A percentile compares a stretch with the other conserved stretches of the same genome.
phyloP scores from a whole-genome alignment of 2,797 vertebrate species.

The Austrolebias charrua region DNA sequence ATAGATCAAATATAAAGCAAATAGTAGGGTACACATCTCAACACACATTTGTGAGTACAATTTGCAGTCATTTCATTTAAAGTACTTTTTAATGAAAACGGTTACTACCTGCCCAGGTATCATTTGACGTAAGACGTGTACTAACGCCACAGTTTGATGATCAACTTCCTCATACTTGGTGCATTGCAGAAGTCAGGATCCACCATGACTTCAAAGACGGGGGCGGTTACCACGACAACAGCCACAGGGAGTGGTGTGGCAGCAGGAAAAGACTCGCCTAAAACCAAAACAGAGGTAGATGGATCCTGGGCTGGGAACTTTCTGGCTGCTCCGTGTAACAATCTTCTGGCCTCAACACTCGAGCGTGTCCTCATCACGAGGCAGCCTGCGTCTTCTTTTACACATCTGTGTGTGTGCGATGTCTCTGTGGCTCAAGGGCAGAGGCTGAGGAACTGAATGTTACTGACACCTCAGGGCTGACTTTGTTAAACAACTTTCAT shows the following conservation, averaged over 20 bases:
- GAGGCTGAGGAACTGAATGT: conserved; percentile 6
- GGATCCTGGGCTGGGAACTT: conserved; percentile 22
- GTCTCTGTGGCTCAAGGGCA: conserved; percentile 9
- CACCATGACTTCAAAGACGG: conserved; percentile 61
- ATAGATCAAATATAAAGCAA: too few species aligned
- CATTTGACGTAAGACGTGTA: not conserved
- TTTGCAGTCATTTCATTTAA: too few species aligned
- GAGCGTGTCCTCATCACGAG: conserved; percentile 3
- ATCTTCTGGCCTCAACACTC: conserved; percentile 15
- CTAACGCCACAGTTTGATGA: conserved; percentile 10
- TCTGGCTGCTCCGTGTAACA: conserved; percentile 32
- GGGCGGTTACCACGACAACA: conserved; percentile 31
- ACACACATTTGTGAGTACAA: too few species aligned
- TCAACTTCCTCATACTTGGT: conserved; percentile 45
- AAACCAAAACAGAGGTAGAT: conserved; percentile 72
- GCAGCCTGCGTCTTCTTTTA: conserved; percentile 4
- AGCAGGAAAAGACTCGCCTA: conserved; percentile 41
- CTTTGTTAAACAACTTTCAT: conserved; percentile 27
- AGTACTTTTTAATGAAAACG: not conserved
- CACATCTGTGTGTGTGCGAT: too few species aligned
- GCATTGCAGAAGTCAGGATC: conserved; percentile 73
- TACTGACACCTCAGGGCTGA: conserved; percentile 15
- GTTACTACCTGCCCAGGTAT: not conserved
- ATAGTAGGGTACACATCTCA: too few species aligned
- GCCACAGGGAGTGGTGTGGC: conserved; percentile 32